phyloP scores from a whole-genome alignment of 2,113 vertebrate genomes.

The Bettongia penicillata region DNA sequence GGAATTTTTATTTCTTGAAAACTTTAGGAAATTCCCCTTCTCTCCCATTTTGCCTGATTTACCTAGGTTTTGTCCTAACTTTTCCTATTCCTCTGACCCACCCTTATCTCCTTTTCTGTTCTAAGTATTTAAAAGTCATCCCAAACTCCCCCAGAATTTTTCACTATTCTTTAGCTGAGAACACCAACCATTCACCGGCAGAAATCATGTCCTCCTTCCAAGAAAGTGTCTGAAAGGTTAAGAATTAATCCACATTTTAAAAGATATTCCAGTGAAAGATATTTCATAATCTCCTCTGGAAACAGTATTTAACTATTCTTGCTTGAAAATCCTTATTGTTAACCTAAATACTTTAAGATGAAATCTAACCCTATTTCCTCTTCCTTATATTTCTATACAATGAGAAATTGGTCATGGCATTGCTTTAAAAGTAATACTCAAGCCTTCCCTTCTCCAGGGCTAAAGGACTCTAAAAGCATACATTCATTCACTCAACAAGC shows the following conservation, averaged over 20 bases:
- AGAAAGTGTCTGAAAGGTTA: neutral
- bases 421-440: neutral
- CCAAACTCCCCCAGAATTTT: neutral
- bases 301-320: neutral
- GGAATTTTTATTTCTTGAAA: neutral
- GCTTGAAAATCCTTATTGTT: constrained; percentile 22
- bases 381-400: constrained; percentile 10
- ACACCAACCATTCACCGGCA: neutral
- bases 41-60: neutral
- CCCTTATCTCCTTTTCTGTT: neutral
- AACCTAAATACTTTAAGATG: neutral
- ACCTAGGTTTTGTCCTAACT: neutral
- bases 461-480: neutral
- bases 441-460: constrained; percentile 4
- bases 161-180: neutral
- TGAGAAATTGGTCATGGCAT: neutral
- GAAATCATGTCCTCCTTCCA: neutral
- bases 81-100: neutral
- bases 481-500: neutral
- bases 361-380: constrained; percentile 33
- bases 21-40: neutral
- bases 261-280: neutral
- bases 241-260: neutral
- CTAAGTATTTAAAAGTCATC: neutral
- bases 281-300: constrained; percentile 22